Base-by-base conservation (phyloP, 1,140 invertebrate genomes). In the Aphaenogaster ashmeadi region DNA sequence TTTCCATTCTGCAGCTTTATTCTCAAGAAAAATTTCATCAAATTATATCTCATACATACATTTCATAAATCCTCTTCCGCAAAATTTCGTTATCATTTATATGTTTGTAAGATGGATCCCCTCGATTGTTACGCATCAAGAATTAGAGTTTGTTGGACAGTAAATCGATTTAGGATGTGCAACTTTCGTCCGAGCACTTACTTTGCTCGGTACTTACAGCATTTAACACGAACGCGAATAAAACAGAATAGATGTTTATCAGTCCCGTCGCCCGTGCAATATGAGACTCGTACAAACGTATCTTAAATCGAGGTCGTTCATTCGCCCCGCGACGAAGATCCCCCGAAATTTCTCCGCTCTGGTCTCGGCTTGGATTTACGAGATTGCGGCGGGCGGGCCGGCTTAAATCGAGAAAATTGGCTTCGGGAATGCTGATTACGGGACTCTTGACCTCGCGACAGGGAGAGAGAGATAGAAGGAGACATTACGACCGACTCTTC, bases 321-420 rank as follows among this genome's bases (percentile, higher is more conserved):
- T 69, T 69, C 21, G 47, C n/a, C 78, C 3, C 78, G 47, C 66
- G 62, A 80, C 54, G 41, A 83, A 83, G 74, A 83, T 83, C 80
- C 67, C 11, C 21, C 52, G 67, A 72, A 83, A 83, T 83, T 72
- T 83, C 79, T 44, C 21, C 60, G 52, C 21, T 21, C 21, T 21
- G 21, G 66, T 56, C 13, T 9, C 5, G 13, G 15, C 11, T 41
- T 74, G 67, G 79, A 74, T 83, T 83, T 83, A 74, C 52, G 79
- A 72, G 79, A 83, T 83, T 83, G 79, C 66, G 52, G 66, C 79
- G 66, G 15, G 50, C 15, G 9, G 27, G 47, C 18, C 52, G 52
- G 79, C 79, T 83, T 83, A 83, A 83, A 83, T 83, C 52, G 52
- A 83, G 79, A 83, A 72, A 83, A 83, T 83, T 72, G 79, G 79